Evolutionary conservation across 2,797 vertebrate species (phyloP), one percentile per base, ranked within the genome.

Genomic region (Tapera naevia): DNA sequence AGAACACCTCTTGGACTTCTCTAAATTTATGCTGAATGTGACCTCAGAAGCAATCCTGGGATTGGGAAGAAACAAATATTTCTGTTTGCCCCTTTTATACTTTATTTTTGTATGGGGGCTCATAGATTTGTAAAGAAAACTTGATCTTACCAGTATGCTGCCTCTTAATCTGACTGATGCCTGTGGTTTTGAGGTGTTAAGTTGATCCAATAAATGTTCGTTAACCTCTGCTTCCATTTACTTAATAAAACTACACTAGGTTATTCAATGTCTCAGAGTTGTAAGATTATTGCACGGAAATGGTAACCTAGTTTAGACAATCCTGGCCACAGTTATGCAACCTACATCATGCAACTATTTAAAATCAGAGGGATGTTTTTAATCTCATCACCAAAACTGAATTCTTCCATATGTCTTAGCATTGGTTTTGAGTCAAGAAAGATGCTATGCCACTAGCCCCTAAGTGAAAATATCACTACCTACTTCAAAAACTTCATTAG

Each of bases 21-120:
- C 93, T 92, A 72, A 94, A 93, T 75, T 81, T 56, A 86, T 94
- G 92, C 92, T 72, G 76, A 86, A 58, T 72, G 58, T 91, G 88
- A 94, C 89, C 89, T 95, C 87, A 88, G 61, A 93, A 91, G 69
- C 79, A 93, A 81, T 69, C 93, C 76, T 88, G 82, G 93, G 76
- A 88, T 62, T 95, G 80, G 72, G 61, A 94, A 95, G 56, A 91
- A 91, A 86, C 51, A 66, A 85, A 32, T 69, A 71, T 66, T 95
- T 95, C 80, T 71, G 75, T 91, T 93, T 86, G 85, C 84, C 95
- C 94, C 87, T 80, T 95, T 95, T 92, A 89, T 88, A 97, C 62
- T 92, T 96, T 86, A 79, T 93, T 95, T 95, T 95, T 96, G 91
- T 95, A 94, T 93, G 79, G 94, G 91, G 85, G 60, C 91, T 94